phyloP scores from a whole-genome alignment of 2,888 invertebrate species.

The Tetramorium bicarinatum region DNA sequence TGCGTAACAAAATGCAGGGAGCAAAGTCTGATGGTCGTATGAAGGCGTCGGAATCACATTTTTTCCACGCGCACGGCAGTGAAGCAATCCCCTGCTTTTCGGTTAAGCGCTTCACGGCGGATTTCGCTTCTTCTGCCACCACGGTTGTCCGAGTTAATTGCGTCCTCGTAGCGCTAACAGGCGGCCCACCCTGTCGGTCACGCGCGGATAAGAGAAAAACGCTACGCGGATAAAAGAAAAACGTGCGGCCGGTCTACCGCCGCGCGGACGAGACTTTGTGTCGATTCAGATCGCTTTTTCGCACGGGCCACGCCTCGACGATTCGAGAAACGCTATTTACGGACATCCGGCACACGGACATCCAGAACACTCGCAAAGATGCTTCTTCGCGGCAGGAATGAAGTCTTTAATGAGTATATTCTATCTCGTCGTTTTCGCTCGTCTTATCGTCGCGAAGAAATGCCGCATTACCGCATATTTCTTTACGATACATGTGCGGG shows the following conservation, averaged over 20 bases:
- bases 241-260: slow-evolving; percentile 37
- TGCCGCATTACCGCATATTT: neutral
- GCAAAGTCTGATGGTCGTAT: neutral
- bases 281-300: slow-evolving; percentile 50
- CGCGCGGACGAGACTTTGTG: slow-evolving; percentile 38
- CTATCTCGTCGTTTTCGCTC: neutral
- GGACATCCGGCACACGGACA: slow-evolving; percentile 18
- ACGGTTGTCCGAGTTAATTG: slow-evolving; percentile 76
- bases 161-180: slow-evolving; percentile 73
- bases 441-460: neutral
- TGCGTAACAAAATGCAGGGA: neutral
- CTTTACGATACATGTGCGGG: neutral
- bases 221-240: slow-evolving; percentile 45
- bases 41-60: neutral
- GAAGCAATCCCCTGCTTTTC: slow-evolving; percentile 61
- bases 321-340: slow-evolving; percentile 49
- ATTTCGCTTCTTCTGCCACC: slow-evolving; percentile 75
- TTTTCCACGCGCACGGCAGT: slow-evolving; percentile 1
- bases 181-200: slow-evolving; percentile 54
- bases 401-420: neutral
- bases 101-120: slow-evolving; percentile 78
- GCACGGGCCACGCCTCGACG: slow-evolving; percentile 40
- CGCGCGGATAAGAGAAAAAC: slow-evolving; percentile 52
- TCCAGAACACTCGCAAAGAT: neutral
- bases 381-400: neutral